These are phyloP conservation scores for Calameuta filiformis DNA, from an alignment of 2,888 invertebrate genomes.

Conservation along the genomic window DNA sequence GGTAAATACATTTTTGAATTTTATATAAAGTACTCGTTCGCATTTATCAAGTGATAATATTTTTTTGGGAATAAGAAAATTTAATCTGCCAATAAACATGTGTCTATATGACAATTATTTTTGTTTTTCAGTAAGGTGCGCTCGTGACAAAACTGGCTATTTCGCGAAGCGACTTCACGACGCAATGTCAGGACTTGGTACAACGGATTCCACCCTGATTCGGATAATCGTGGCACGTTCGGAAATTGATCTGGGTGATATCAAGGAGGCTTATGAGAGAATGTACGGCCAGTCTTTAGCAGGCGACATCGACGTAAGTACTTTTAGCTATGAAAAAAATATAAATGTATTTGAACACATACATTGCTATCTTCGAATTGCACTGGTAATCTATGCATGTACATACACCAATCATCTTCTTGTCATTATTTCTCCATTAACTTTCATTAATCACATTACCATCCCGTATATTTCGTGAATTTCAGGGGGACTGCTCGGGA, in stretches of 20 bases:
- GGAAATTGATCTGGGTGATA: slow-evolving; percentile 88
- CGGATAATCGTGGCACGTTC: slow-evolving; percentile 85
- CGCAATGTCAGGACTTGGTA: slow-evolving; percentile 91
- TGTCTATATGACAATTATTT: not conserved
- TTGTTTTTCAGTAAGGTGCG: slow-evolving; percentile 74
- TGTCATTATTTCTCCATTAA: not conserved
- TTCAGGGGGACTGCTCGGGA: slow-evolving; percentile 87
- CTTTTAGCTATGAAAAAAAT: not conserved
- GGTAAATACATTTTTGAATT: slow-evolving; percentile 59
- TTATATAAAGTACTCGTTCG: no score
- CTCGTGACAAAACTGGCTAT: slow-evolving; percentile 82
- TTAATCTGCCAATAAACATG: no score
- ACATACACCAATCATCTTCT: not conserved
- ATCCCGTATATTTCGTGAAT: slow-evolving; percentile 45
- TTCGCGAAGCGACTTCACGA: slow-evolving; percentile 88
- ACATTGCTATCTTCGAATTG: not conserved
- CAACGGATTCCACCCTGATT: slow-evolving; percentile 87
- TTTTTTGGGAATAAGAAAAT: no score
- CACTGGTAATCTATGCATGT: not conserved
- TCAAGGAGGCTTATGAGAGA: slow-evolving; percentile 82
- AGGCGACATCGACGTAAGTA: slow-evolving; percentile 82
- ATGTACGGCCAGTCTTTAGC: slow-evolving; percentile 83
- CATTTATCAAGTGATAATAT: no score
- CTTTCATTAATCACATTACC: not conserved
- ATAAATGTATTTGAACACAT: not conserved